phyloP scores from a whole-genome alignment of 2,797 vertebrate species.

The Manis crassicaudata region DNA sequence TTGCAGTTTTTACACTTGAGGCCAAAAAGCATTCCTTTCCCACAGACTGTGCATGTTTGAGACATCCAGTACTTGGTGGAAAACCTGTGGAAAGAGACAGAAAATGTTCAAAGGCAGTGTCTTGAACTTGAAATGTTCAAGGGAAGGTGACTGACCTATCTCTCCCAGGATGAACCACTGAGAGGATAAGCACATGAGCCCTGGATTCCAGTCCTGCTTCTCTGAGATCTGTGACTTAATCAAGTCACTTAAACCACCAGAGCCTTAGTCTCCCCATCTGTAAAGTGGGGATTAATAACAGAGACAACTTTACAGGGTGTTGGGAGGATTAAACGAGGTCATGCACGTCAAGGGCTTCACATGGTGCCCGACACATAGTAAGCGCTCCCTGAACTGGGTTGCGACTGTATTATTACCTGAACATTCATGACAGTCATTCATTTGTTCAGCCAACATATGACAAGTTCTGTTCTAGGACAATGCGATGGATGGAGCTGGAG shows the following conservation, averaged over 20 bases:
- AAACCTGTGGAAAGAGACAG: conserved; percentile 90
- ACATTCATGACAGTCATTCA: not conserved
- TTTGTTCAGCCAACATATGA: not conserved
- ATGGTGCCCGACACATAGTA: accelerated
- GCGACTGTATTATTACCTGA: not conserved
- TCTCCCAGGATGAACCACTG: not conserved
- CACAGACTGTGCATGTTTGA: conserved; percentile 98
- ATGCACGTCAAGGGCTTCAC: not conserved
- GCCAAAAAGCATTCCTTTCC: conserved; percentile 99
- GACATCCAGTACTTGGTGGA: conserved; percentile 99
- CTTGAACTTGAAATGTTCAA: not conserved
- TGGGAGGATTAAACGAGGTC: not conserved
- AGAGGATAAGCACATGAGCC: accelerated
- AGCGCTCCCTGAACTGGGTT: not conserved
- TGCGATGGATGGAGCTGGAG: not conserved
- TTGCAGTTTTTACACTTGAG: conserved; percentile 99
- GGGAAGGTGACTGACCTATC: accelerated
- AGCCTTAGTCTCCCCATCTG: not conserved
- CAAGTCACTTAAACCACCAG: not conserved
- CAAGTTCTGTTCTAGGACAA: not conserved
- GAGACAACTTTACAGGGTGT: not conserved
- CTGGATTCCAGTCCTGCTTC: not conserved
- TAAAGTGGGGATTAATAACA: not conserved
- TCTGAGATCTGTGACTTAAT: not conserved
- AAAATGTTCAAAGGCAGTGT: not conserved